Percentiles rank a stretch among this genome's conserved stretches.
Evolutionary conservation across 2,888 invertebrate genomes (phyloP).

Genomic region (Synergus japonicus): DNA sequence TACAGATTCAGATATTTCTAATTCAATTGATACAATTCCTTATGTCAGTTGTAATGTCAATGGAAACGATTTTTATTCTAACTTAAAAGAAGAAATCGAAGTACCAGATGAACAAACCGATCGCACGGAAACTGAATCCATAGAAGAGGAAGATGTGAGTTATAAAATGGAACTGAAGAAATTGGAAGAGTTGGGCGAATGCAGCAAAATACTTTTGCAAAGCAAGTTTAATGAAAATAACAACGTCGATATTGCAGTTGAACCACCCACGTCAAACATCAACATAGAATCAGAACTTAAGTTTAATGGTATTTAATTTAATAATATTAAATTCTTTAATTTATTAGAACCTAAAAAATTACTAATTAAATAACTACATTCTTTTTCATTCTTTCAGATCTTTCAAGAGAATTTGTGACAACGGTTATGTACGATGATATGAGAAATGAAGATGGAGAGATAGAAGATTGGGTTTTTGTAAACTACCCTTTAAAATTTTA

Average conservation of each 20-base stretch:
- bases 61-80: conserved; percentile 8
- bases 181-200: conserved; percentile 68
- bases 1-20: conserved; percentile 57
- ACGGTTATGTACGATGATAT: conserved; percentile 64
- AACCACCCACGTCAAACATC: conserved; percentile 47
- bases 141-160: conserved; percentile 72
- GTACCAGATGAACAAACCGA: conserved; percentile 49
- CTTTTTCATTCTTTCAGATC: conserved; percentile 62
- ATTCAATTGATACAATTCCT: conserved; percentile 57
- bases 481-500: conserved; percentile 53
- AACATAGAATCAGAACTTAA: conserved; percentile 64
- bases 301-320: conserved; percentile 63
- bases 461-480: conserved; percentile 73
- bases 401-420: conserved; percentile 69
- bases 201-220: conserved; percentile 67
- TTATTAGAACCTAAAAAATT: too few species aligned
- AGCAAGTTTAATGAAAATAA: conserved; percentile 55
- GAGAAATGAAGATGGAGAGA: conserved; percentile 38
- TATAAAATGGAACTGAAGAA: conserved; percentile 70
- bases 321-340: neutral
- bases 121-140: conserved; percentile 60
- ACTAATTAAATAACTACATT: neutral
- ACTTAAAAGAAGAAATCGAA: neutral
- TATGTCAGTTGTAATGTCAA: conserved; percentile 56
- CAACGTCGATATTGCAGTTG: conserved; percentile 53